These are phyloP conservation scores for Caranx ignobilis DNA, from an alignment of 2,113 vertebrate species.

Conservation along the genomic window DNA sequence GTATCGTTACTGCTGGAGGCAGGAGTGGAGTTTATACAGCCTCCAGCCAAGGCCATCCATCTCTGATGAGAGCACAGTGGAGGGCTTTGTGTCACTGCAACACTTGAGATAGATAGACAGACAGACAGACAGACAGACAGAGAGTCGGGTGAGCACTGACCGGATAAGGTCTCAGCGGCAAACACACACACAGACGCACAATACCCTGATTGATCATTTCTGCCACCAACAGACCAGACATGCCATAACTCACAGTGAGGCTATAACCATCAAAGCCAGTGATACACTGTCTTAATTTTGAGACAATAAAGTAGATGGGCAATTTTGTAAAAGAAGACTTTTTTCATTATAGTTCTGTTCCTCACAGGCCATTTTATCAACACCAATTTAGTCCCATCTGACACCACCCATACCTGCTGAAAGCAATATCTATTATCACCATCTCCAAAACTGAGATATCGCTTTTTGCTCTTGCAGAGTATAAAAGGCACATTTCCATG, in stretches of 20 bases:
- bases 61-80: constrained; percentile 64
- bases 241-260: constrained; percentile 66
- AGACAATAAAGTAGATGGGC: constrained; percentile 71
- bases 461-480: constrained; percentile 2
- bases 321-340: constrained; percentile 55
- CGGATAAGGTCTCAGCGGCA: constrained; percentile 50
- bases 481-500: neutral
- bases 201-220: constrained; percentile 63
- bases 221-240: constrained; percentile 63
- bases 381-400: constrained; percentile 56
- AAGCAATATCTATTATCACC: constrained; percentile 38
- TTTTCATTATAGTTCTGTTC: constrained; percentile 66
- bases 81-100: constrained; percentile 67
- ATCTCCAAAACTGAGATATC: constrained; percentile 15
- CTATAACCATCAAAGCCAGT: constrained; percentile 59
- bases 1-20: constrained; percentile 49
- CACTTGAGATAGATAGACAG: constrained; percentile 39
- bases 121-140: neutral
- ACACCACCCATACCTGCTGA: constrained; percentile 50
- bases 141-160: constrained; percentile 32
- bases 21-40: constrained; percentile 63
- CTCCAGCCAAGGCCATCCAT: constrained; percentile 44
- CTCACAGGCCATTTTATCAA: constrained; percentile 53
- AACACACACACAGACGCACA: constrained; percentile 24
- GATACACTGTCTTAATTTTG: constrained; percentile 76